Base-by-base conservation (phyloP, 2,888 invertebrate species). In the Meghimatium bilineatum region DNA sequence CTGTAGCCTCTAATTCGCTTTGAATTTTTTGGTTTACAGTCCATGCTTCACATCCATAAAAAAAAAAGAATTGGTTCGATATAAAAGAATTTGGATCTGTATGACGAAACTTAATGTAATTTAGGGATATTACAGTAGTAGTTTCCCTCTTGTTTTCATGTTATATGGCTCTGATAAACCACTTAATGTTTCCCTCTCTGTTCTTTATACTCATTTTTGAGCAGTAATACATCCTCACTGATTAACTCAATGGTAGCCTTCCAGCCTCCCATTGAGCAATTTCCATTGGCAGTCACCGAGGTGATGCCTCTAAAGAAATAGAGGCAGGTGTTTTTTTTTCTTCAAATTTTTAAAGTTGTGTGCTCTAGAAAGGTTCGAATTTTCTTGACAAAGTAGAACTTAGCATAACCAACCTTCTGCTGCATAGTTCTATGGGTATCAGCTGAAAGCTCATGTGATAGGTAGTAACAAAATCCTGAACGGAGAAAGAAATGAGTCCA, bases 331-430 rank as follows among this genome's bases (percentile, higher is more conserved):
- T 80, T 5, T 69, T 80, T 56, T 76, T 66, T 20, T n/a, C n/a
- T n/a, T n/a, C n/a, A n/a, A n/a, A n/a, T n/a, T n/a, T n/a, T n/a
- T n/a, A n/a, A n/a, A n/a, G n/a, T n/a, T n/a, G n/a, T n/a, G n/a
- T n/a, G n/a, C n/a, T n/a, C n/a, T n/a, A 67, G n/a, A 80, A 76
- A 32, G 69, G 80, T 32, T 80, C 84, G 80, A 5, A 71, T 76
- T 77, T 84, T 84, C 76, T 80, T 84, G 32, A 84, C 80, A 80
- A 84, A 84, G 34, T 84, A 84, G 56, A 84, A 80, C 32, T 80
- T 80, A 20, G 80, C 84, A 80, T 80, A 80, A 52, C 80, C 84
- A 84, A 84, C 80, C 75, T 80, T 84, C 34, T 80, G 84, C 49
- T 84, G 84, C 56, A 84, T 80, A 23, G 84, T 76, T 49, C 84